phyloP scores from a whole-genome alignment of 2,888 invertebrate genomes.

The Eustalomyia histrio region DNA sequence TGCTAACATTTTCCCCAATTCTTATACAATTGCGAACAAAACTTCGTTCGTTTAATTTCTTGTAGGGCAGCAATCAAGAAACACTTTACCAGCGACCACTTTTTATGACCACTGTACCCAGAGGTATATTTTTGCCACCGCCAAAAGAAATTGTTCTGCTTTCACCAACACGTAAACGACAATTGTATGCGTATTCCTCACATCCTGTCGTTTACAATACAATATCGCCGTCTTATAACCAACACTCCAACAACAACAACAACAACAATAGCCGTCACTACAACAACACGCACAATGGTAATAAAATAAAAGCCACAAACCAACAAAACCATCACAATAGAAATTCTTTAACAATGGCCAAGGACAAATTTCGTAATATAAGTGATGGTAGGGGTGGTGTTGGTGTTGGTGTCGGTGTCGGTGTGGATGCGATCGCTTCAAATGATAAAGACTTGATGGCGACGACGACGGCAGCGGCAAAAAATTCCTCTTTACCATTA shows the following conservation, averaged over 20 bases:
- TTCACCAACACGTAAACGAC: constrained; percentile 73
- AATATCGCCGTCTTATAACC: constrained; percentile 36
- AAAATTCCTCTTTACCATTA: constrained; percentile 33
- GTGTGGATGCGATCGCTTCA: constrained; percentile 29
- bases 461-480: neutral
- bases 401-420: neutral
- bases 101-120: constrained; percentile 90
- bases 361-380: constrained; percentile 55
- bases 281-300: constrained; percentile 56
- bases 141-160: constrained; percentile 81
- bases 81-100: constrained; percentile 80
- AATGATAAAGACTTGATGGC: constrained; percentile 53
- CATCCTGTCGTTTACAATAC: constrained; percentile 80
- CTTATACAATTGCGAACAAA: neutral
- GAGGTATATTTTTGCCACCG: constrained; percentile 88
- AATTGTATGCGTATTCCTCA: constrained; percentile 85
- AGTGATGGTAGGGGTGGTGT: neutral
- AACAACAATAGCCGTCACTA: constrained; percentile 21
- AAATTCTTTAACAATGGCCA: constrained; percentile 52
- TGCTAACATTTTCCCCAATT: neutral
- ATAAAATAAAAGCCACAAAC: constrained; percentile 44
- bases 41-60: neutral
- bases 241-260: constrained; percentile 10
- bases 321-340: constrained; percentile 38
- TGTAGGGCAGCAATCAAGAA: constrained; percentile 72